phyloP scores from a whole-genome alignment of 2,888 invertebrate genomes.

The Ichneumon xanthorius region DNA sequence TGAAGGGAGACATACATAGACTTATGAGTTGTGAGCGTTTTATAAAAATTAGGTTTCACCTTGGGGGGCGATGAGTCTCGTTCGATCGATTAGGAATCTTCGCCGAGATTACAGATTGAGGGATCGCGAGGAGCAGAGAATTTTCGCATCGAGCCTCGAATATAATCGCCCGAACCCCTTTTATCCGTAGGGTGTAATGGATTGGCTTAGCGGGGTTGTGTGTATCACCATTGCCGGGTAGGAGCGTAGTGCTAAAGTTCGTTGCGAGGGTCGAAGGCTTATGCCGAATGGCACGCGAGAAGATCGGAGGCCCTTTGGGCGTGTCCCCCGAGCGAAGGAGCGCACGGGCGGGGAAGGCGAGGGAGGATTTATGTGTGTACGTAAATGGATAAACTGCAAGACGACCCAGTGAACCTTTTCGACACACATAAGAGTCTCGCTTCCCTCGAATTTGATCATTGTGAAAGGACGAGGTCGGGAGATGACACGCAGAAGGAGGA shows the following conservation, averaged over 20 bases:
- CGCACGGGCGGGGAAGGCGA: background rate
- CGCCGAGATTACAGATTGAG: constrained; percentile 27
- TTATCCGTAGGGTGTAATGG: constrained; percentile 57
- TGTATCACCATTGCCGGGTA: constrained; percentile 21
- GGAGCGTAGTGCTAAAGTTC: background rate
- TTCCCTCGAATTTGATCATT: constrained; percentile 37
- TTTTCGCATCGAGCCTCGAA: constrained; percentile 31
- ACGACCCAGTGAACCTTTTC: constrained; percentile 35
- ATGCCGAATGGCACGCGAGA: constrained; percentile 58
- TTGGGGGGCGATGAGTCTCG: background rate
- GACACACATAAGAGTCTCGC: constrained; percentile 6
- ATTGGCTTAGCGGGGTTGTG: constrained; percentile 45
- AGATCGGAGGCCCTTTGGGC: constrained; percentile 55
- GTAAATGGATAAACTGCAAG: constrained; percentile 26
- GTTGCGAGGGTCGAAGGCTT: constrained; percentile 39
- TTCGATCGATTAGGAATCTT: constrained; percentile 51
- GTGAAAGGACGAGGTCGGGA: constrained; percentile 8
- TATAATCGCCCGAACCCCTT: constrained; percentile 49
- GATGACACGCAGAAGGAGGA: constrained; percentile 18
- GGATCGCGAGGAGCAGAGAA: background rate
- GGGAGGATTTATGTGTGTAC: constrained; percentile 2
- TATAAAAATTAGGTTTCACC: constrained; percentile 38
- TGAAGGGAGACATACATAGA: background rate
- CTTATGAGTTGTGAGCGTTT: background rate
- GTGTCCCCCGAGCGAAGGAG: constrained; percentile 37